These are phyloP conservation scores for Diadumene lineata DNA, from an alignment of 92 coral and sea anemone genomes.

Conservation along the genomic window DNA sequence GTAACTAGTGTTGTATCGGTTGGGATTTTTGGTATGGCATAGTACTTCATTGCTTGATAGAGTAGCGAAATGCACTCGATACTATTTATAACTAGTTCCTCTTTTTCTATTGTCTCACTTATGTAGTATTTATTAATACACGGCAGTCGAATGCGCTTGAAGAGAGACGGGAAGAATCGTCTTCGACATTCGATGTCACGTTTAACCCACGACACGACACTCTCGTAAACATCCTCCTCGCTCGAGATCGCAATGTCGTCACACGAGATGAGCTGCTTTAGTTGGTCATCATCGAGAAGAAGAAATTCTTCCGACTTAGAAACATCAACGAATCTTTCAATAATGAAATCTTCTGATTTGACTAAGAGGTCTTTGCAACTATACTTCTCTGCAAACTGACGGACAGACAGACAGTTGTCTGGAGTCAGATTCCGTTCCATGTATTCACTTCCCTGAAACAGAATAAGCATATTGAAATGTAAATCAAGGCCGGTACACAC, in stretches of 20 bases:
- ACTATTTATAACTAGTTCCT: constrained; percentile 59
- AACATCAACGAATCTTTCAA: constrained; percentile 76
- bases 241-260: constrained; percentile 69
- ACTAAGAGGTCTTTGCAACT: constrained; percentile 67
- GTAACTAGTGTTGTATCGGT: constrained; percentile 34
- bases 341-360: constrained; percentile 69
- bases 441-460: constrained; percentile 70
- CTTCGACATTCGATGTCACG: constrained; percentile 61
- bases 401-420: constrained; percentile 80
- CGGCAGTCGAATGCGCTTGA: constrained; percentile 69
- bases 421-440: constrained; percentile 70
- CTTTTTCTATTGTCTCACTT: constrained; percentile 75
- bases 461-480: no score
- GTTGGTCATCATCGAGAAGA: constrained; percentile 52
- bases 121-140: constrained; percentile 81
- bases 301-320: constrained; percentile 87
- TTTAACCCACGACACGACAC: constrained; percentile 86
- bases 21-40: constrained; percentile 52
- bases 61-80: constrained; percentile 72
- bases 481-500: no score
- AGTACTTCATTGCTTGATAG: constrained; percentile 81
- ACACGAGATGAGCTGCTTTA: constrained; percentile 68
- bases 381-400: constrained; percentile 85
- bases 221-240: constrained; percentile 91
- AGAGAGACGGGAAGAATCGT: constrained; percentile 55